Conservation (phyloP, 1,140 invertebrate genomes). For the Drosophila teissieri region DNA sequence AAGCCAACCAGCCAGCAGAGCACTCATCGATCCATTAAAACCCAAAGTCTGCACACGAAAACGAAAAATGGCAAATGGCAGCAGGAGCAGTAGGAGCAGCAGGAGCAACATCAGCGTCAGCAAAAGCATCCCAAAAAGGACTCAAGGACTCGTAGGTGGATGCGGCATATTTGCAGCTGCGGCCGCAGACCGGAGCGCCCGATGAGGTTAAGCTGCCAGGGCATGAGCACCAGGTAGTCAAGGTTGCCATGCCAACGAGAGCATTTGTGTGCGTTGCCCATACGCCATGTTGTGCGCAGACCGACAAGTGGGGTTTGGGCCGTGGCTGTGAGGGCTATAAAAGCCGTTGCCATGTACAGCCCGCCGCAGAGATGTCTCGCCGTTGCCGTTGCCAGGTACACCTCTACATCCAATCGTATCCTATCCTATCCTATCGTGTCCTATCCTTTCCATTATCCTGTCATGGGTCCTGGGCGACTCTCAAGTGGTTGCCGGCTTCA, state of each 20-base stretch:
- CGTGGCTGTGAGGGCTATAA: constrained; percentile 53
- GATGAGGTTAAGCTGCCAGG: constrained; percentile 62
- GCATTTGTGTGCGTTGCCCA: constrained; percentile 48
- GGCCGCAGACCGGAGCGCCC: constrained; percentile 27
- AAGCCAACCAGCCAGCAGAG: constrained; percentile 44
- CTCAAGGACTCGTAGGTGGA: constrained; percentile 64
- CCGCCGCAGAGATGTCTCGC: constrained; percentile 48
- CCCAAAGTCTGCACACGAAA: constrained; percentile 76
- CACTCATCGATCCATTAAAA: constrained; percentile 82
- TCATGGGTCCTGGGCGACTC: constrained; percentile 22
- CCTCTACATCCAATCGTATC: constrained; percentile 13
- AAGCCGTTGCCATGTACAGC: constrained; percentile 76
- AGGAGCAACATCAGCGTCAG: constrained; percentile 16
- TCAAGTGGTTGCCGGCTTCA: constrained; percentile 37
- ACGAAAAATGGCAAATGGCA: constrained; percentile 47
- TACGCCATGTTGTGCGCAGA: constrained; percentile 79
- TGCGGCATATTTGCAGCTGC: constrained; percentile 61
- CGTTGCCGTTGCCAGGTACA: constrained; percentile 60
- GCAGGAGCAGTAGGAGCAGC: constrained; percentile 12
- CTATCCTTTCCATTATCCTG: constrained; percentile 14
- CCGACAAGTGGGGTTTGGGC: constrained; percentile 24
- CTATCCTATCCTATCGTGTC: constrained; percentile 1
- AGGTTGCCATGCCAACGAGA: constrained; percentile 75
- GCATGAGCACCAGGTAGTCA: constrained; percentile 79
- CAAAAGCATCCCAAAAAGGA: constrained; percentile 45